phyloP scores from a whole-genome alignment of 1,140 invertebrate species.

The Microplitis mediator region DNA sequence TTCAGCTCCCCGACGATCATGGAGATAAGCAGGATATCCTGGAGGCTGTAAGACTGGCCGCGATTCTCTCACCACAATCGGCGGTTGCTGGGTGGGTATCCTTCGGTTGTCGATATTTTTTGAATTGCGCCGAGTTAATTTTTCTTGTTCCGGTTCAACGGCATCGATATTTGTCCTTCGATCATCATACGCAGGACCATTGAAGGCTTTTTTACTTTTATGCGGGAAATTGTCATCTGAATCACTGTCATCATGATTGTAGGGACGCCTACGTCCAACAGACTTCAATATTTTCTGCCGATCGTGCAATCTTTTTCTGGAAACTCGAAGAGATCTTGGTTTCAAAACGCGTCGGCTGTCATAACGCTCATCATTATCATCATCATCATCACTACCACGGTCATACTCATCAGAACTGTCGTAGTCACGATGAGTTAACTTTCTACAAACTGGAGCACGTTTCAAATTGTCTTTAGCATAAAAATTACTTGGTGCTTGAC shows the following conservation, averaged over 20 bases:
- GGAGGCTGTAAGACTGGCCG: neutral
- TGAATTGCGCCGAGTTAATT: too few species aligned
- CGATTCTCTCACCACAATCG: neutral
- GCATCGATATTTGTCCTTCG: too few species aligned
- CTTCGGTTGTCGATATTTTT: too few species aligned
- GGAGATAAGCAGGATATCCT: neutral
- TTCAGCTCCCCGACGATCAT: neutral
- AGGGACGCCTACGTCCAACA: too few species aligned
- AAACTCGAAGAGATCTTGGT: neutral
- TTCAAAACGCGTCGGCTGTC: neutral
- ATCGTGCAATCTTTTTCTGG: neutral
- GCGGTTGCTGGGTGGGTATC: neutral
- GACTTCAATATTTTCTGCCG: too few species aligned
- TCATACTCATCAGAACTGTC: neutral
- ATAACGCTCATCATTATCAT: neutral
- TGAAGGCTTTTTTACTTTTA: too few species aligned
- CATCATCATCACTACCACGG: neutral
- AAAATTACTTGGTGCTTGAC: conserved; percentile 4
- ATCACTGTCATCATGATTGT: too few species aligned
- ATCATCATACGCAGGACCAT: too few species aligned
- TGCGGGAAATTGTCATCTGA: too few species aligned
- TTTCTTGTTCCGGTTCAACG: too few species aligned
- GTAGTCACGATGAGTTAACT: neutral
- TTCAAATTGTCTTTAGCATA: conserved; percentile 24
- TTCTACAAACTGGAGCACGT: conserved; percentile 4